Base-by-base conservation (phyloP, 2,113 vertebrate genomes). In the Cottus gobio region DNA sequence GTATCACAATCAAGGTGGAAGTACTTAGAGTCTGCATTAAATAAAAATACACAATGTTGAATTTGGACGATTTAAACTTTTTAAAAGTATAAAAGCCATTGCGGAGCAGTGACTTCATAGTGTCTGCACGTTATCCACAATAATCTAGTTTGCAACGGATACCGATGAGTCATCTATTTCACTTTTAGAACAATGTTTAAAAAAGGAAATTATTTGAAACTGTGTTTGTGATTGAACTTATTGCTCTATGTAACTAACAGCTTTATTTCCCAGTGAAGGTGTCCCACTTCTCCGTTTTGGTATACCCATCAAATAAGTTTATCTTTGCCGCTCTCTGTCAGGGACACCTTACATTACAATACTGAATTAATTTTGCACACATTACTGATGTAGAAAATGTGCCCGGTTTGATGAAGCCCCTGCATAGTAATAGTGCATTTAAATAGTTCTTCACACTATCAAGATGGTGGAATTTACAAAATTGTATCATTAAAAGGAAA, bases 261-360 rank as follows among this genome's bases (percentile, higher is more conserved):
- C 44, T 63, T 37, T 50, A 74, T 74, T 37, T 63, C n/a, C 44
- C 44, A 37, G 30, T 63, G 30, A 69, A 37, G 7, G 31, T 30
- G 3, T 69, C 56, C 31, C n/a, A 48, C 39, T 24, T 42, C 36
- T 44, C 15, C n/a, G 15, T 60, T 69, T 10, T 1, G 11, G 30
- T 61, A 28, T 50, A 16, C 24, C 44, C 26, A 79, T 71, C 48
- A 54, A 56, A 79, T 34, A 36, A 0, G 4, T 63, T 58, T 70
- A 2, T 48, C 5, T 28, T 61, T 16, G 20, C 15, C 9, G 22
- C 30, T 60, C 30, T 60, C 37, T 36, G 28, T 36, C 13, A 22
- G 22, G 28, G 57, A 73, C 13, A 46, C 20, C 70, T 31, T 34
- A 22, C 42, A 15, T 31, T 34, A 22, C 42, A 15, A 46, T 20